Evolutionary conservation across 1,140 invertebrate genomes (phyloP).

Genomic region (Drosophila nebulosa): DNA sequence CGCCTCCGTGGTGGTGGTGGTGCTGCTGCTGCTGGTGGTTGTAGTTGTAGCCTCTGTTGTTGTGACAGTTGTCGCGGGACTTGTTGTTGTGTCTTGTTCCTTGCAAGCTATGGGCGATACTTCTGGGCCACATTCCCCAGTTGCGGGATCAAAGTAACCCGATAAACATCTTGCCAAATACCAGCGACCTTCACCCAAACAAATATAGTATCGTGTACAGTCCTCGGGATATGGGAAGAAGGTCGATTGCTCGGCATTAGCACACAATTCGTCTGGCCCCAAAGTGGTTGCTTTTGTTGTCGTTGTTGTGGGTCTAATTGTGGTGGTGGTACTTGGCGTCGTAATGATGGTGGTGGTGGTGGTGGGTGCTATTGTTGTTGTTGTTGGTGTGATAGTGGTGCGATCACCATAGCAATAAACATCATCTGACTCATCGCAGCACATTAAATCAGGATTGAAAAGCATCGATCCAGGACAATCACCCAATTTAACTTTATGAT

Average conservation of each 20-base stretch:
- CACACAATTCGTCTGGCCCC: slow-evolving; percentile 50
- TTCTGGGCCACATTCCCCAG: slow-evolving; percentile 41
- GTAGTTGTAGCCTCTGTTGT: slow-evolving; percentile 13
- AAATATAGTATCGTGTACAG: slow-evolving; percentile 56
- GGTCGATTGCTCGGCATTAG: not conserved
- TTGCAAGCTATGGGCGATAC: slow-evolving; percentile 60
- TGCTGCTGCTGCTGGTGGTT: slow-evolving; percentile 19
- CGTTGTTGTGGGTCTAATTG: not conserved
- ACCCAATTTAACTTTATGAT: slow-evolving; percentile 33
- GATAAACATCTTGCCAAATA: slow-evolving; percentile 40
- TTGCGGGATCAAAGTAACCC: slow-evolving; percentile 53
- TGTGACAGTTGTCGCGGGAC: slow-evolving; percentile 18
- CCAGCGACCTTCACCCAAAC: slow-evolving; percentile 31
- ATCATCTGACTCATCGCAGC: slow-evolving; percentile 54
- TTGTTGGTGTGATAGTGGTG: slow-evolving; percentile 46
- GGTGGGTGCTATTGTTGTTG: slow-evolving; percentile 11
- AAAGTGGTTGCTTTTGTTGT: slow-evolving; percentile 30
- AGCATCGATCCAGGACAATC: slow-evolving; percentile 37
- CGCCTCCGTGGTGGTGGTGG: slow-evolving; percentile 22
- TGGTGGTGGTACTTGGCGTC: not conserved
- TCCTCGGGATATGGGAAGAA: slow-evolving; percentile 47
- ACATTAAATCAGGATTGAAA: slow-evolving; percentile 46
- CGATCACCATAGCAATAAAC: slow-evolving; percentile 49
- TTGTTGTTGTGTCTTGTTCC: slow-evolving; percentile 19
- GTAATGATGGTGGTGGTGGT: slow-evolving; percentile 22